Conservation (phyloP, 2,888 invertebrate genomes). For the Pelosia muscerda region DNA sequence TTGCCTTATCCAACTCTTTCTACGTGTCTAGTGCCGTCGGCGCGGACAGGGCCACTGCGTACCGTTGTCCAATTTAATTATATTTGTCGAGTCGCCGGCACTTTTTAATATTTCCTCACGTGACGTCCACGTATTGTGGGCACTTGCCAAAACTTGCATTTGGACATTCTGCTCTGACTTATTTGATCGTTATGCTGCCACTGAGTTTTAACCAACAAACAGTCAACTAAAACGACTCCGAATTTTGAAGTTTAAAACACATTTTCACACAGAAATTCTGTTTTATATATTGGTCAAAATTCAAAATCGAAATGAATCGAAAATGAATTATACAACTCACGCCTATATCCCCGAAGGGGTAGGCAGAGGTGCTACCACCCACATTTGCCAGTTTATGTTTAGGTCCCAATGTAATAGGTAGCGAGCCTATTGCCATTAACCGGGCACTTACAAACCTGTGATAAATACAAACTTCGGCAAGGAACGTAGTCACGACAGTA, state of each 20-base stretch:
- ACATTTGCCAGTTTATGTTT: no score
- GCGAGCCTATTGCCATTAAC: no score
- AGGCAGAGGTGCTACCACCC: no score
- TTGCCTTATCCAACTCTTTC: conserved; percentile 12
- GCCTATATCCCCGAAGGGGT: no score
- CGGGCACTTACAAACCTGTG: no score
- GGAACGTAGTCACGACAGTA: no score
- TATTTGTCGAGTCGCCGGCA: conserved; percentile 64
- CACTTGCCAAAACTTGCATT: conserved; percentile 45
- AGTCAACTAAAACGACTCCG: not conserved
- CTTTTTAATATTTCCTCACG: conserved; percentile 64
- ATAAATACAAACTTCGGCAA: no score
- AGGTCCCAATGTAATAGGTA: no score
- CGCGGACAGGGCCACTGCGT: conserved; percentile 66
- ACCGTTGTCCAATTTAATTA: conserved; percentile 75
- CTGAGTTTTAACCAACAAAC: not conserved
- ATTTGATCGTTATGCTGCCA: not conserved
- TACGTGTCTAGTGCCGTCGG: conserved; percentile 24
- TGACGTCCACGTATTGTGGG: conserved; percentile 48
- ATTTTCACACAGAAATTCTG: no score
- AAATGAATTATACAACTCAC: no score
- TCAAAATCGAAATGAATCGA: no score
- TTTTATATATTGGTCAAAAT: no score
- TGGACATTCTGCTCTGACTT: conserved; percentile 2
- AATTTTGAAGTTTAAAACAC: not conserved